Base-by-base conservation (phyloP, 2,113 vertebrate genomes). In the Lampris megalopsis region DNA sequence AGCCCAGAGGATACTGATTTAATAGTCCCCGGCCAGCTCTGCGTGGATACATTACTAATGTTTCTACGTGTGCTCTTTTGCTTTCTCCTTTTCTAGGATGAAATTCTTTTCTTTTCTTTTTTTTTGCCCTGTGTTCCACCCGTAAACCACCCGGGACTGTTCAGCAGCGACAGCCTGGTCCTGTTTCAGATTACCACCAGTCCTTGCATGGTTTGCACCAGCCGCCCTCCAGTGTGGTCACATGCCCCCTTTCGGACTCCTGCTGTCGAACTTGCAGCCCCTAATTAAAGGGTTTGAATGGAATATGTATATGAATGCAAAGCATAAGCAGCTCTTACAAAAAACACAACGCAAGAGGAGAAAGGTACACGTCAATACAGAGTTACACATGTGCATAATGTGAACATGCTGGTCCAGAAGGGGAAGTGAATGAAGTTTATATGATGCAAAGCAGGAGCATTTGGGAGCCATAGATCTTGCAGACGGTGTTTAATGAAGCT, bases 81-180 rank as follows among this genome's bases (percentile, higher is more conserved):
- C 75, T 65, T 82, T 71, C 79, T 87, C 84, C 86, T 57, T 73
- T 68, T 74, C 70, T 90, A 93, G 93, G 92, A 89, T 93, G 91
- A 94, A 82, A 83, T 81, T 73, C 79, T 79, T 89, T 87, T 88
- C 77, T 90, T 84, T 86, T 81, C 73, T 79, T 79, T 89, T 87
- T 88, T 75, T 90, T 84, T 86, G 85, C 76, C 86, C 79, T 52
- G 43, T 68, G 84, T 87, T 86, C 79, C 88, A 85, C 77, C 86
- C 69, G 81, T 87, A 82, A 90, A 87, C 77, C 80, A 73, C 75
- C 85, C 84, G 67, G 90, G 84, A 91, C 82, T 84, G 67, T 47
- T 86, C 82, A 82, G 82, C 84, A 80, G 80, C 79, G 68, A 5
- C 67, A 52, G 68, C 75, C 89, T 75, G 89, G 93, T 89, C 80